Conservation (phyloP, 2,113 vertebrate species). For the Catharus minimus region DNA sequence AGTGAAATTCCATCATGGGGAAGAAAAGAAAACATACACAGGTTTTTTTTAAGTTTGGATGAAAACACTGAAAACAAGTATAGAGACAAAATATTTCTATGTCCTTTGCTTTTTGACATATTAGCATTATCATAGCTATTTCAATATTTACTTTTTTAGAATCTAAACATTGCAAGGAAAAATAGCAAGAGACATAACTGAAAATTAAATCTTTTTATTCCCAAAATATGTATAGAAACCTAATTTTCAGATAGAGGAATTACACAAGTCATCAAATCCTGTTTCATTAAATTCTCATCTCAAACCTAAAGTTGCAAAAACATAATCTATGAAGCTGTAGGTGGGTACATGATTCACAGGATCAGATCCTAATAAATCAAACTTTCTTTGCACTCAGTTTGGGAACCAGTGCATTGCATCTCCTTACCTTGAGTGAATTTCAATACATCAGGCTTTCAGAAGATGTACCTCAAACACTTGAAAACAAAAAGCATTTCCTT, state of each 20-base stretch:
- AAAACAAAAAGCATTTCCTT: background rate
- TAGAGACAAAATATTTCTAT: background rate
- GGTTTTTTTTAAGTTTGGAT: background rate
- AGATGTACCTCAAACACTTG: background rate
- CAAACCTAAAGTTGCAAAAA: background rate
- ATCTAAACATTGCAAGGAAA: background rate
- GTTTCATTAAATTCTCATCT: conserved; percentile 9
- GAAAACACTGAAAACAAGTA: background rate
- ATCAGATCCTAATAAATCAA: conserved; percentile 24
- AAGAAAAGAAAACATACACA: background rate
- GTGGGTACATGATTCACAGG: conserved; percentile 38
- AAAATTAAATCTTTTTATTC: background rate
- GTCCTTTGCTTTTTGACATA: background rate
- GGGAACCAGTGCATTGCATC: background rate
- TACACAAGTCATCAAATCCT: background rate
- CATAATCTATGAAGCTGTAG: conserved; percentile 25
- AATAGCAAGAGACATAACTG: background rate
- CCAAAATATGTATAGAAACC: background rate
- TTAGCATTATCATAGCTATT: background rate
- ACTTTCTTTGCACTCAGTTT: background rate
- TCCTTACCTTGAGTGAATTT: background rate
- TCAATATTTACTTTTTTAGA: background rate
- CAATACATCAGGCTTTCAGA: background rate
- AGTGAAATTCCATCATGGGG: background rate
- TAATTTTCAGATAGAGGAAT: background rate